phyloP scores from a whole-genome alignment of 2,113 vertebrate genomes.

The Emberiza fucata region DNA sequence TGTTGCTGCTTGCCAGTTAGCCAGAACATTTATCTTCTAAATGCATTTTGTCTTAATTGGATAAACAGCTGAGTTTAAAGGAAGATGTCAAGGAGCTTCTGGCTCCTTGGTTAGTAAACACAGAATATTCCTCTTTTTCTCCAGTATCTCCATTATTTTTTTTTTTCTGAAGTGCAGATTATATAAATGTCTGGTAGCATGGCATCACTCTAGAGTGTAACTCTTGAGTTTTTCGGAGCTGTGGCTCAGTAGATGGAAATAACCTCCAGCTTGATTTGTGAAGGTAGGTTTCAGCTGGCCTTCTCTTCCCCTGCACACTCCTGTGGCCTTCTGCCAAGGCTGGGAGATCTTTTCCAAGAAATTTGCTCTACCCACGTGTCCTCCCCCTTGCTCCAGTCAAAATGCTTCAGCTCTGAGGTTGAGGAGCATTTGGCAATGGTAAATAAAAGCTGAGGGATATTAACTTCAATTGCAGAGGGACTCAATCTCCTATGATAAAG shows the following conservation, averaged over 20 bases:
- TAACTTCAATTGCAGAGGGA: not conserved
- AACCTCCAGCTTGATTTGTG: not conserved
- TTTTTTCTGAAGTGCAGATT: not conserved
- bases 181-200: not conserved
- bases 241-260: not conserved
- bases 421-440: not conserved
- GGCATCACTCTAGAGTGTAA: not conserved
- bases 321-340: not conserved
- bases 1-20: slow-evolving; percentile 16
- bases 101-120: slow-evolving; percentile 3
- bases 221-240: not conserved
- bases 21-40: slow-evolving; percentile 3
- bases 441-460: not conserved
- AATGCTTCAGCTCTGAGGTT: not conserved
- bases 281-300: not conserved
- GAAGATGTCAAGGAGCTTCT: not conserved
- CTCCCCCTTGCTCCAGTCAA: not conserved
- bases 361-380: not conserved
- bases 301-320: not conserved
- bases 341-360: not conserved
- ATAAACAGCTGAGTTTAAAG: slow-evolving; percentile 40
- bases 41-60: slow-evolving; percentile 35
- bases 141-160: not conserved
- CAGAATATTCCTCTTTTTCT: not conserved
- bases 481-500: not conserved